Evolutionary conservation across 2,888 invertebrate species (phyloP), one percentile per base, ranked within the genome.

Genomic region (Sialis lutaria): DNA sequence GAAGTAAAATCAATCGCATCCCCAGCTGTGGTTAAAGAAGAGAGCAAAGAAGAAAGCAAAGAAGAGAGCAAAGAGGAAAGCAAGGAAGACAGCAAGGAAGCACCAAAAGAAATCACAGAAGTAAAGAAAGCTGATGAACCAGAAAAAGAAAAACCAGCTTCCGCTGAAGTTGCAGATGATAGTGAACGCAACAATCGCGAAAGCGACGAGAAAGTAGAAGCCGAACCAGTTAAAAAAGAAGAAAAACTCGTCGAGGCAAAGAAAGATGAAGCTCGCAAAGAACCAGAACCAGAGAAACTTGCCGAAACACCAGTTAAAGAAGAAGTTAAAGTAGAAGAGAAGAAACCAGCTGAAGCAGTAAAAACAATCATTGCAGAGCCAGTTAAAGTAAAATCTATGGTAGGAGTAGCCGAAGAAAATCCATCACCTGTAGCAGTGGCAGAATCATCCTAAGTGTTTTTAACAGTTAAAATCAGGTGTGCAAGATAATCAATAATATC

Each of bases 321-420:
- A 10, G 45, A 45, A 40, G 44, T n/a, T 2, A 33, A 45, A 39
- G 46, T 33, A n/a, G 46, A 13, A 6, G 33, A 40, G 5, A 42
- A 9, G 6, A 47, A 47, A 42, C 42, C 47, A 6, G 47, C 42
- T 5, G 42, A 42, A 42, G 12, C 42, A 12, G 35, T 30, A 46
- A 46, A 40, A 33, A 46, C 22, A n/a, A 40, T 33, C 8, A 33
- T 10, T 9, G 33, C 32, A 12, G 10, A 33, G 8, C 32, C 42
- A 5, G 32, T 9, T 6, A 10, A 13, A 12, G 42, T 30, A 12
- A 31, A 42, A 13, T 8, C 42, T 8, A 35, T 9, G n/a, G 22
- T 31, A 30, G 10, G 8, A 13, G 32, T 31, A 31, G 33, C 33
- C 12, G 44, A 44, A 44, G 44, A 44, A 12, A 10, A 39, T 10